phyloP scores from a whole-genome alignment of 2,113 vertebrate genomes.

The Cebus imitator region DNA sequence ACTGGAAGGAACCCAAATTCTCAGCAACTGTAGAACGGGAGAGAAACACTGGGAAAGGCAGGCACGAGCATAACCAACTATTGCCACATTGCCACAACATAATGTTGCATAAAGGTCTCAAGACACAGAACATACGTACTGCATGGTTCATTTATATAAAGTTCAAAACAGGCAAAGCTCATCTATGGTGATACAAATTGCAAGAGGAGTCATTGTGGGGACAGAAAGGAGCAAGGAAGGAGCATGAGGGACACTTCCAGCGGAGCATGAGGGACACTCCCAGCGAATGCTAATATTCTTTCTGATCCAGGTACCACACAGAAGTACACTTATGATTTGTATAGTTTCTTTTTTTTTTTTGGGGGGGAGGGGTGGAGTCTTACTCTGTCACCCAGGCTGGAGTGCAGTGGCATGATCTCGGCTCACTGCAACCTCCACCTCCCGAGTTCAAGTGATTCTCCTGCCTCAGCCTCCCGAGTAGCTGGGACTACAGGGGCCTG shows the following conservation, averaged over 20 bases:
- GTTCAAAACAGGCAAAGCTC: not conserved
- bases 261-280: not conserved
- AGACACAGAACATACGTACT: not conserved
- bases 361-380: no score
- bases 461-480: no score
- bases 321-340: not conserved
- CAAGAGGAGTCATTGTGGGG: not conserved
- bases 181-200: not conserved
- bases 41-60: not conserved
- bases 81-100: accelerated
- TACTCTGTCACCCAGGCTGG: no score
- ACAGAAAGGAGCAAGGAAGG: not conserved
- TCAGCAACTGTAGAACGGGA: not conserved
- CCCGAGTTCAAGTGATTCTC: no score
- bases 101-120: not conserved
- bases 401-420: no score
- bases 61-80: not conserved
- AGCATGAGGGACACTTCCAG: not conserved
- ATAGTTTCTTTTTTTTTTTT: no score
- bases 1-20: not conserved
- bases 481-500: no score
- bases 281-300: no score
- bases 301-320: not conserved
- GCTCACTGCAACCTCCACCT: no score
- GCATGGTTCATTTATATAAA: not conserved